Evolutionary conservation across 2,888 invertebrate genomes (phyloP), one percentile per base, ranked within the genome.

Genomic region (Gymnosoma rotundatum): DNA sequence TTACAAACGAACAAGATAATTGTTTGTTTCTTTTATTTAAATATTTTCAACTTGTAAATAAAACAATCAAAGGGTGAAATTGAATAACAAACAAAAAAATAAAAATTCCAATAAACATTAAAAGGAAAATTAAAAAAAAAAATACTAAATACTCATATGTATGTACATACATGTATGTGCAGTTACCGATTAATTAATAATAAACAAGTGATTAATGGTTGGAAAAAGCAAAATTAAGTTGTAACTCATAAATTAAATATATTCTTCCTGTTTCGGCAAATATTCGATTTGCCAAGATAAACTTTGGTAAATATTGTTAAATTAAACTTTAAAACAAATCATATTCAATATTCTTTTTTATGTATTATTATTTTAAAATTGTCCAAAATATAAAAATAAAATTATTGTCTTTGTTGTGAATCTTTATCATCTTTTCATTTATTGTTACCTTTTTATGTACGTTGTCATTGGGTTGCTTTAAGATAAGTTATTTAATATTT

Each of bases 391-490:
- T 32, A 32, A 32, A 32, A 32, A 18, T n/a, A 10, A 50, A 18
- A 18, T 7, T 8, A 21, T 54, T 64, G 32, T 16, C 18, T 64
- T 56, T 75, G 64, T 56, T 18, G 0, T 54, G 18, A 12, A 52
- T 61, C 38, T 64, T 64, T 75, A 66, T 66, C 58, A 67, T 54
- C 50, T 42, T n/a, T 6, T 21, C 18, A 6, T 36, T 63, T 42
- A 70, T 63, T 25, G 25, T 25, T 25, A 25, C 25, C 25, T 2
- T 25, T 25, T 63, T 25, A 21, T 21, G 56, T 50, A 16, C n/a
- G n/a, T 75, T 48, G 75, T 58, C 67, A 67, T 60, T 70, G 21
- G 48, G 70, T 25, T 78, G 63, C 36, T 69, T 63, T 38, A 36
- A 48, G 56, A 78, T 78, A 5, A 32, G 0, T 2, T 32, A 32